phyloP scores from a whole-genome alignment of 1,140 invertebrate species.

The Drosophila takahashii region DNA sequence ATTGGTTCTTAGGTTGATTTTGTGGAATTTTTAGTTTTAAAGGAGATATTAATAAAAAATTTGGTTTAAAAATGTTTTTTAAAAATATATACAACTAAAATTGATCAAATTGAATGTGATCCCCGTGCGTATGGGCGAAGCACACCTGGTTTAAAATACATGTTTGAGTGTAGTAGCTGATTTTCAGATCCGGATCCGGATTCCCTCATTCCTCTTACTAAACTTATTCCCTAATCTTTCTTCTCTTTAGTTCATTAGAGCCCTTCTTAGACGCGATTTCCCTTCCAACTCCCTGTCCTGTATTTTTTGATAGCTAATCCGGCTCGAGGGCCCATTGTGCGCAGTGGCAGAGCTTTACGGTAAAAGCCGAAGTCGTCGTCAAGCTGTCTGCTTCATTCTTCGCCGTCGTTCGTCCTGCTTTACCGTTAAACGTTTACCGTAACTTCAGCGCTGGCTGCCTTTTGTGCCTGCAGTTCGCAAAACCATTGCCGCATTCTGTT shows the following conservation, averaged over 20 bases:
- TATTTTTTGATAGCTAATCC: background rate
- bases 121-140: too few species aligned
- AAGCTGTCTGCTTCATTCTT: slow-evolving; percentile 28
- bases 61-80: too few species aligned
- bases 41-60: too few species aligned
- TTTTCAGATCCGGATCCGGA: too few species aligned
- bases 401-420: slow-evolving; percentile 9
- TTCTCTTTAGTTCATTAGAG: background rate
- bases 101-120: too few species aligned
- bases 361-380: slow-evolving; percentile 31
- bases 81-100: too few species aligned
- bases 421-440: slow-evolving; percentile 64
- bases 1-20: too few species aligned
- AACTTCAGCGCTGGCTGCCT: slow-evolving; percentile 35
- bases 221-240: background rate
- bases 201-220: background rate
- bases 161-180: too few species aligned
- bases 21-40: too few species aligned
- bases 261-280: background rate
- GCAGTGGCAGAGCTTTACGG: slow-evolving; percentile 31
- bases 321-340: slow-evolving; percentile 18
- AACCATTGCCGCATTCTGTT: slow-evolving; percentile 78
- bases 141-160: too few species aligned
- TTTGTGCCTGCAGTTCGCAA: slow-evolving; percentile 62
- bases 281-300: background rate